A percentile compares a stretch with the other conserved stretches of the same genome.
phyloP scores from a whole-genome alignment of 2,113 vertebrate species.

The Oreotragus oreotragus region DNA sequence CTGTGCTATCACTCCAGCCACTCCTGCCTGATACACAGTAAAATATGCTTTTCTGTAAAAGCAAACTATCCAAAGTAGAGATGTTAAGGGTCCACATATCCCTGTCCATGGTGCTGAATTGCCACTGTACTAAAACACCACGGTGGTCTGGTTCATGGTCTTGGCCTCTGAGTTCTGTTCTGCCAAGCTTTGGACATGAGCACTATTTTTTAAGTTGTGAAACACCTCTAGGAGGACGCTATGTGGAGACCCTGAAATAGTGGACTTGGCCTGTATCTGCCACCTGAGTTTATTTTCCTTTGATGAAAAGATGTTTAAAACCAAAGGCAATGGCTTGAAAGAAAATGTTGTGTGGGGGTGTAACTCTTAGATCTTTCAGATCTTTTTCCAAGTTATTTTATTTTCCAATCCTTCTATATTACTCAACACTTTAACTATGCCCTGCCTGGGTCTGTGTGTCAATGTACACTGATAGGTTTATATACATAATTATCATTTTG shows the following conservation, averaged over 20 bases:
- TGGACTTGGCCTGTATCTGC: not conserved
- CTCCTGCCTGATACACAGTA: not conserved
- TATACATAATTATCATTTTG: not conserved
- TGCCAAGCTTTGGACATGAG: not conserved
- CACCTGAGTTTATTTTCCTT: not conserved
- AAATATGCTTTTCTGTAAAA: not conserved
- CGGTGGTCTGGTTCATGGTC: not conserved
- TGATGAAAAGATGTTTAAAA: not conserved
- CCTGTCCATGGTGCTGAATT: slow-evolving; percentile 68
- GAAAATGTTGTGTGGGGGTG: slow-evolving; percentile 1
- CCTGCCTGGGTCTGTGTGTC: not conserved
- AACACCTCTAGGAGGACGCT: not conserved
- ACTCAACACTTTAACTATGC: not conserved
- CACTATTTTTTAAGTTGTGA: slow-evolving; percentile 2
- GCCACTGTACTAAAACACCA: not conserved
- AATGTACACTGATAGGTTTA: not conserved
- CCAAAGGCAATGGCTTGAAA: not conserved
- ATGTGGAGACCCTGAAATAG: not conserved
- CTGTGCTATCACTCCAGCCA: not conserved
- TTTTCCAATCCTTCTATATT: not conserved
- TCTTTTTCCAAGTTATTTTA: not conserved
- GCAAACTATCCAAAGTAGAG: not conserved
- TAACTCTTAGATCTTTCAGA: not conserved
- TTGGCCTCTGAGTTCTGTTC: not conserved
- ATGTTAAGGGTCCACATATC: fast-evolving